Evolutionary conservation across 2,797 vertebrate genomes (phyloP), one percentile per base, ranked within the genome.

Genomic region (Choloepus didactylus): DNA sequence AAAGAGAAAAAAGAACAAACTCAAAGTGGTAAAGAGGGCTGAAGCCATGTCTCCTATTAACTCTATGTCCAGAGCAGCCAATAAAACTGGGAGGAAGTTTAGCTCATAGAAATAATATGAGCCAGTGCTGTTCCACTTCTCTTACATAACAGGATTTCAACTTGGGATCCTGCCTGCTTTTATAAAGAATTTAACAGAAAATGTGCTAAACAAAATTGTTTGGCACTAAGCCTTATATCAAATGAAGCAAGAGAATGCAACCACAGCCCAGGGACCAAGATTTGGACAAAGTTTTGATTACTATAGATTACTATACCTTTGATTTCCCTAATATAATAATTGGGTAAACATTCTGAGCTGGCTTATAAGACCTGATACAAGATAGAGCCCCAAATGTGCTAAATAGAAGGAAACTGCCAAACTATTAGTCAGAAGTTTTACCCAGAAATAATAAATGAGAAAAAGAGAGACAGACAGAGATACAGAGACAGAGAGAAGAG

Each of bases 1-100:
- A 70, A 73, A 90, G 21, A 77, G 23, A 2, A 41, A 35, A 77
- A 51, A 0, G 35, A 59, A 0, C 6, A 77, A 82, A 56, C 35
- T 35, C 0, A 35, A 12, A 25, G 2, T 66, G 0, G 1, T 62
- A 1, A 76, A n/a, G 2, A n/a, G 3, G 9, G 1, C 6, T 49
- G 16, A 76, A 64, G 11, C 56, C 29, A 23, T 64, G 44, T 4
- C 3, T 14, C 16, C 9, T 38, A 49, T 21, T 67, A 38, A 73
- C n/a, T 44, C 5, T 41, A 7, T 3, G n/a, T 81, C 56, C 62
- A 72, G 38, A 75, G 41, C 16, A 80, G 23, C 9, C 21, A 51
- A 51, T 44, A 46, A 51, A 81, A 81, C 2, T 66, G 14, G n/a
- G 6, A 94, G 2, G 27, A 2, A 35, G 35, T 35, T 67, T 46